Base-by-base conservation (phyloP, 2,797 vertebrate genomes). In the Sciurus carolinensis region DNA sequence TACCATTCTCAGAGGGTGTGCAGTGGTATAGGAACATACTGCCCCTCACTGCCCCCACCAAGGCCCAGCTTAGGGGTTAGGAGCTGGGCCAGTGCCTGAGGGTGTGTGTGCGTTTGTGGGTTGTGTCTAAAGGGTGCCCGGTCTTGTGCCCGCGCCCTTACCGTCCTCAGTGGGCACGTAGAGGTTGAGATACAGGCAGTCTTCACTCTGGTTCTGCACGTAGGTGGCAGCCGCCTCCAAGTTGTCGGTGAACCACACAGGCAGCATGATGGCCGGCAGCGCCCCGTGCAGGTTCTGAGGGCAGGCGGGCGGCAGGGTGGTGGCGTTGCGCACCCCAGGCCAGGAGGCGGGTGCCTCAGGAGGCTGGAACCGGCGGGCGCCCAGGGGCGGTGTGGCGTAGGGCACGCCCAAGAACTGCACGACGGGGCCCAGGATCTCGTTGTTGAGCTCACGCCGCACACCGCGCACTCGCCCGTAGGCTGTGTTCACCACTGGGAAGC, bases 231-330 rank as follows among this genome's bases (percentile, higher is more conserved):
- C 99, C 26, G 99, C 99, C 72, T 99, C 99, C 98, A 99, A 97
- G 98, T 99, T 99, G 98, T 99, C 99, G 0, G 99, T 99, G 98
- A 99, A 99, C 99, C 99, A 99, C 72, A 99, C 99, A 0, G 99
- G 99, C 30, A 99, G 98, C 99, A 99, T 99, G 66, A 99, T 99
- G 91, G 99, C 99, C 0, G 99, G 99, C 64, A 99, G 99, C 84
- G 99, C 99, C 7, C 99, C 99, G 26, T 99, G 99, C 81, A 99
- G 98, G 87, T 99, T 99, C 98, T 99, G 99, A 4, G 99, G 99
- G 97, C 99, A 99, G 88, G 99, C 99, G 0, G 99, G 99, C n/a
- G 99, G 99, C 10, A 99, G 99, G 97, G 99, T 99, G 0, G 99
- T 99, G 98, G 99, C 99, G 72, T 99, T 99, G 76, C 99, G 99